phyloP scores from a whole-genome alignment of 2,797 vertebrate genomes.

The Takifugu rubripes region DNA sequence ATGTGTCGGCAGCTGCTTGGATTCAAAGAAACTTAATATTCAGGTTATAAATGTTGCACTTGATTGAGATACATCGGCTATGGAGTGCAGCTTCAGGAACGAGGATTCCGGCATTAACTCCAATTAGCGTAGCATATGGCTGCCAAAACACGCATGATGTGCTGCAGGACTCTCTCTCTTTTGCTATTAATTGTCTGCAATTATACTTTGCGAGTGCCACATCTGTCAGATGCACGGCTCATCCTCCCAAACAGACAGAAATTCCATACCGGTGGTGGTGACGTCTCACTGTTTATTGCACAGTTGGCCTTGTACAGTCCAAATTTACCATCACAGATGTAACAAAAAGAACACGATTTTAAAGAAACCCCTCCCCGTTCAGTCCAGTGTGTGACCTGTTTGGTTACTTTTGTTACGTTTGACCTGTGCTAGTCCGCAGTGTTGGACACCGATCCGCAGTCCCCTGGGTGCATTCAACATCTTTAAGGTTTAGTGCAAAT shows the following conservation, averaged over 20 bases:
- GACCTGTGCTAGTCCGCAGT: slow-evolving; percentile 64
- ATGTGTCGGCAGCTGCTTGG: too few species aligned
- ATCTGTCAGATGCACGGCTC: slow-evolving; percentile 48
- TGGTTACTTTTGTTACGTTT: neutral
- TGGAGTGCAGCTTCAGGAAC: neutral
- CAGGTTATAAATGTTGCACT: too few species aligned
- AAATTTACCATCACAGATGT: slow-evolving; percentile 58
- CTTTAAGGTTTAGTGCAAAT: slow-evolving; percentile 89
- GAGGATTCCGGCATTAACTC: slow-evolving; percentile 18
- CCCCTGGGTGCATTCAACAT: slow-evolving; percentile 62
- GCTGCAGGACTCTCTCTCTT: slow-evolving; percentile 49
- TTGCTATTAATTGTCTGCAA: slow-evolving; percentile 58
- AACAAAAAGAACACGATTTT: slow-evolving; percentile 19
- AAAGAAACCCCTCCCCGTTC: slow-evolving; percentile 17
- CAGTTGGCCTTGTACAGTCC: slow-evolving; percentile 69
- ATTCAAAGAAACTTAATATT: too few species aligned
- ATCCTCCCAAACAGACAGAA: slow-evolving; percentile 53
- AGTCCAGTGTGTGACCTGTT: neutral
- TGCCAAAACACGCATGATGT: slow-evolving; percentile 42
- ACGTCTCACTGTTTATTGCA: slow-evolving; percentile 80
- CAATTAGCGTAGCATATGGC: slow-evolving; percentile 58
- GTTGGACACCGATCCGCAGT: slow-evolving; percentile 35
- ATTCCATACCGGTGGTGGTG: slow-evolving; percentile 66
- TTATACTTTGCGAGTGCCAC: slow-evolving; percentile 52
- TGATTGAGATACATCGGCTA: neutral